Conservation (phyloP, 2,113 vertebrate genomes). For the Mirounga angustirostris region DNA sequence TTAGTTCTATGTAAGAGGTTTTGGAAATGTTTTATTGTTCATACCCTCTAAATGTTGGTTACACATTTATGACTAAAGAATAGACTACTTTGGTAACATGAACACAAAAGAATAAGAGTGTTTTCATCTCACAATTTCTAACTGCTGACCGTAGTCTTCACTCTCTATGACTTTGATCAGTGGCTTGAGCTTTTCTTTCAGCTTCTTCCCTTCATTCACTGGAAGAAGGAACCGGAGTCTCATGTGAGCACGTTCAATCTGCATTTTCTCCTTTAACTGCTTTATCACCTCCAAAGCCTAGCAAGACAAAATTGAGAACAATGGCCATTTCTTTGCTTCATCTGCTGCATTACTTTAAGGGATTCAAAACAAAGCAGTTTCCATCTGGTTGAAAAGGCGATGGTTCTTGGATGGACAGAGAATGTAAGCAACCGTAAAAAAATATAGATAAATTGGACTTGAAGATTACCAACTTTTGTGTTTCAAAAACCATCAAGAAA, state of each 20-base stretch:
- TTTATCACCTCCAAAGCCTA: constrained; percentile 98
- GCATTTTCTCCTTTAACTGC: constrained; percentile 96
- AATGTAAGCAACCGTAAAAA: not conserved
- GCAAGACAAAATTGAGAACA: not conserved
- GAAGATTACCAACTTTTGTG: not conserved
- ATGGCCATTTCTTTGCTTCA: not conserved
- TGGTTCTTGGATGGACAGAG: not conserved
- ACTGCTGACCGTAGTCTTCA: constrained; percentile 94
- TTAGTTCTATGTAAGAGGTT: not conserved
- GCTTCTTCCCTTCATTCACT: constrained; percentile 94
- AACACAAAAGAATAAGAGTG: not conserved
- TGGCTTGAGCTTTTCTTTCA: constrained; percentile 97
- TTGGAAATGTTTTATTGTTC: not conserved
- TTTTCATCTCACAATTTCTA: constrained; percentile 92
- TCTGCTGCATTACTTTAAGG: not conserved
- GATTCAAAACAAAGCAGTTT: not conserved
- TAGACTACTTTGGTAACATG: not conserved
- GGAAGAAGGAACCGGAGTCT: constrained; percentile 94
- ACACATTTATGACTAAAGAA: not conserved
- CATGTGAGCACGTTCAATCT: constrained; percentile 98
- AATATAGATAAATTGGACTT: not conserved
- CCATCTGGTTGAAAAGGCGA: not conserved
- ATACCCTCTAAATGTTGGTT: not conserved
- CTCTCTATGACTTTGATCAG: constrained; percentile 95
- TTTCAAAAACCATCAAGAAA: not conserved